These are phyloP conservation scores for Tangachromis dhanisi DNA, from an alignment of 2,113 vertebrate genomes.

Conservation along the genomic window DNA sequence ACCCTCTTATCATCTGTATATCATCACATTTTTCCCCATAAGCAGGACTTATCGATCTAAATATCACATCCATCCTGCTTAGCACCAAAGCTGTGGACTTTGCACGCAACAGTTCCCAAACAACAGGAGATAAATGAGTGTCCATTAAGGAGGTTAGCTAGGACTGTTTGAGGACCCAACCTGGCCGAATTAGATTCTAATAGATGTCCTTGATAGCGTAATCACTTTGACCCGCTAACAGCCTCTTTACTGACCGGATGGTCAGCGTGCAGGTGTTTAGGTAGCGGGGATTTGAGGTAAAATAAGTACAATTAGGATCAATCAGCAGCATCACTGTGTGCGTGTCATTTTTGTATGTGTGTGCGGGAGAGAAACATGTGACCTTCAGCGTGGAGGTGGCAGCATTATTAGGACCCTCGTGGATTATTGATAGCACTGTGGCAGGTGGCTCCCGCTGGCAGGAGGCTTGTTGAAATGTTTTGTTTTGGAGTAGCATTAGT, in stretches of 20 bases:
- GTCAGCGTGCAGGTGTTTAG: not conserved
- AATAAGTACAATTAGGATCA: conserved; percentile 46
- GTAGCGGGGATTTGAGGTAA: conserved; percentile 23
- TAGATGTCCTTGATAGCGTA: conserved; percentile 67
- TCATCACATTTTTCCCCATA: conserved; percentile 49
- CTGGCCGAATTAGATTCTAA: conserved; percentile 64
- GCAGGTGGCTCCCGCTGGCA: conserved; percentile 32
- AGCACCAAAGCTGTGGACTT: conserved; percentile 30
- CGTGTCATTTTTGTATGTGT: not conserved
- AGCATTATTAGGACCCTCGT: conserved; percentile 30
- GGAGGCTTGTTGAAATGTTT: conserved; percentile 7
- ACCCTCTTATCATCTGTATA: conserved; percentile 51
- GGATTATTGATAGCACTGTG: conserved; percentile 45
- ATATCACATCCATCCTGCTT: conserved; percentile 66
- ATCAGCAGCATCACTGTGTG: conserved; percentile 4
- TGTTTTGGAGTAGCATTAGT: not conserved
- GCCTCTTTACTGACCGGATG: conserved; percentile 4
- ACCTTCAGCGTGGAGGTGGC: conserved; percentile 24
- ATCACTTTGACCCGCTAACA: conserved; percentile 58
- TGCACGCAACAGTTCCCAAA: conserved; percentile 43
- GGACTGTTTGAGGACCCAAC: conserved; percentile 49
- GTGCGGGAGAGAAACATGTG: not conserved
- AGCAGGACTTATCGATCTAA: conserved; percentile 58
- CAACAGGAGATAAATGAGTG: conserved; percentile 57
- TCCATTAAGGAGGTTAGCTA: conserved; percentile 53